Base-by-base conservation (phyloP, 2,113 vertebrate species). In the Hipposideros armiger region DNA sequence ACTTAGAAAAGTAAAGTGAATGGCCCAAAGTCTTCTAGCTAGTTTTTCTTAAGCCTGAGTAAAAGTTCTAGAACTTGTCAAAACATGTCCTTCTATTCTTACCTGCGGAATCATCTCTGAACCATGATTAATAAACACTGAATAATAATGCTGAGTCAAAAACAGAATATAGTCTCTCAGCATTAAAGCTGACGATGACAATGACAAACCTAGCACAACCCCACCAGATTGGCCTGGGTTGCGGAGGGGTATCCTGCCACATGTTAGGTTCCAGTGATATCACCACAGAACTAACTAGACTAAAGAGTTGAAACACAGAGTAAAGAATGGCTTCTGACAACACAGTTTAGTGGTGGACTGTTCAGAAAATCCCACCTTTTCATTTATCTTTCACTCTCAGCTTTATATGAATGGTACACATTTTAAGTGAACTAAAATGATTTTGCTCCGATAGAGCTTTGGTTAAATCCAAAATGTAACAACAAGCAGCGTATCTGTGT, bases 401-500 rank as follows among this genome's bases (percentile, higher is more conserved):
- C 66, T 81, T 91, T n/a, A 19, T n/a, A 42, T 52, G 66, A 66
- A 45, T 52, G 66, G 26, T 64, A 85, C 28, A 72, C 8, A 58
- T 69, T 93, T 93, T 62, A 90, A 91, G 22, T 84, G 22, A 93
- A 95, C 28, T 78, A 86, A 83, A 91, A 42, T 67, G 47, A 67
- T 50, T 87, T 67, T 82, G 70, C 69, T 64, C 91, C 62, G 60
- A 7, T 10, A 5, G 13, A 50, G 9, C 42, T 32, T 78, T 94
- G 62, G 82, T 40, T 92, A 95, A 90, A 64, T 87, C 6, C 45
- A 87, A 91, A 96, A 89, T 40, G 17, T 26, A 73, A 69, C 32
- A 81, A 66, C 24, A 67, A 67, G 74, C n/a, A 77, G 9, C 4
- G 64, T 70, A 64, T 80, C 13, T 52, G 40, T 56, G 40, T 56